phyloP scores from a whole-genome alignment of 1,140 invertebrate species.

The Leptoteleia sp. region DNA sequence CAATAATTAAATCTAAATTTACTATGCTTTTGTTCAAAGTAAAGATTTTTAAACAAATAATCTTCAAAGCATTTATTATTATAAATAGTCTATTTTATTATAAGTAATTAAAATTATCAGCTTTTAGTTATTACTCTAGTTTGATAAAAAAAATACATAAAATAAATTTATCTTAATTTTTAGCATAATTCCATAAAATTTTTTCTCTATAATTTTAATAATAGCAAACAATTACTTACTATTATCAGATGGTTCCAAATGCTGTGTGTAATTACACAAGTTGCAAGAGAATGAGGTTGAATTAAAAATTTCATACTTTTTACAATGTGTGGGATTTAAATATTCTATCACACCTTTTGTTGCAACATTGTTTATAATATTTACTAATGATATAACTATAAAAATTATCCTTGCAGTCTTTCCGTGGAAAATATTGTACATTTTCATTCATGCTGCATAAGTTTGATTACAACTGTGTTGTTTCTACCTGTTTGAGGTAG shows the following conservation, averaged over 20 bases:
- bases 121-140: no score
- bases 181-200: no score
- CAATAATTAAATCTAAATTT: no score
- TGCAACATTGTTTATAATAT: slow-evolving; percentile 37
- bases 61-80: slow-evolving; percentile 19
- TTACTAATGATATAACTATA: slow-evolving; percentile 9
- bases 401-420: slow-evolving; percentile 2
- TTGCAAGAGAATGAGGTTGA: slow-evolving; percentile 68
- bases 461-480: slow-evolving; percentile 7
- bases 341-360: slow-evolving; percentile 63
- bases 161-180: no score
- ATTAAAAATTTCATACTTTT: slow-evolving; percentile 73
- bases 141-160: no score
- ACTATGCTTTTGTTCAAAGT: no score
- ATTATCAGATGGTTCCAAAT: slow-evolving; percentile 71
- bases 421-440: slow-evolving; percentile 6
- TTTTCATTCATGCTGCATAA: slow-evolving; percentile 30
- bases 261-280: slow-evolving; percentile 69
- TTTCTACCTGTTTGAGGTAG: slow-evolving; percentile 15
- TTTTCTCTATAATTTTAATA: no score
- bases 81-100: no score
- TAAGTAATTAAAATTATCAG: no score
- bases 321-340: slow-evolving; percentile 67
- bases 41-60: no score
- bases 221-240: slow-evolving; percentile 69